Evolutionary conservation across 2,888 invertebrate species (phyloP).

Genomic region (Isoperla grammatica): DNA sequence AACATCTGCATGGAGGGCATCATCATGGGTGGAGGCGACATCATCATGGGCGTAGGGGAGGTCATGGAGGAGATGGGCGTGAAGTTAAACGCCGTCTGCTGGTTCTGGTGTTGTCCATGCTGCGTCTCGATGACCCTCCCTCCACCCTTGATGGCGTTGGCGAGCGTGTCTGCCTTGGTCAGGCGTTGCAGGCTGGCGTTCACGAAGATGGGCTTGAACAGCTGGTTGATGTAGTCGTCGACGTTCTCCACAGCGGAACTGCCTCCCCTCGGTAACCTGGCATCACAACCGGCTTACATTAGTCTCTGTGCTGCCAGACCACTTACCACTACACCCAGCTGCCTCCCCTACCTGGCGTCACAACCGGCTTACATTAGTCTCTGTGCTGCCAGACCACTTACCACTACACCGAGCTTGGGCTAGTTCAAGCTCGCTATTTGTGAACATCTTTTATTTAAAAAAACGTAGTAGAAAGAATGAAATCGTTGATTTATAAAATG

Average conservation of each 20-base stretch:
- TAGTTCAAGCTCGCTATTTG: too few species aligned
- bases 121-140: constrained; percentile 37
- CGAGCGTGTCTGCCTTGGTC: constrained; percentile 61
- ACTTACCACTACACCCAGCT: too few species aligned
- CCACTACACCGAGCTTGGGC: too few species aligned
- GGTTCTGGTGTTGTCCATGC: constrained; percentile 28
- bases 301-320: too few species aligned
- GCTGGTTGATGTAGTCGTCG: constrained; percentile 64
- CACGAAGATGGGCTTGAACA: constrained; percentile 65
- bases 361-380: too few species aligned
- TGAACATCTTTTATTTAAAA: too few species aligned
- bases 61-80: constrained; percentile 38
- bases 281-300: too few species aligned
- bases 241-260: constrained; percentile 46
- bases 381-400: too few species aligned
- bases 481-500: too few species aligned
- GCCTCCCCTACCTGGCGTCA: too few species aligned
- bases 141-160: constrained; percentile 71
- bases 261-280: constrained; percentile 31
- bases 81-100: constrained; percentile 35
- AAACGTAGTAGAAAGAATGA: too few species aligned
- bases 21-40: constrained; percentile 40
- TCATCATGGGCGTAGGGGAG: constrained; percentile 38
- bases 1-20: constrained; percentile 41
- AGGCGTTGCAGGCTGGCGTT: constrained; percentile 63